Evolutionary conservation across 2,797 vertebrate species (phyloP), one percentile per base, ranked within the genome.

Genomic region (Pseudochirops corinnae): DNA sequence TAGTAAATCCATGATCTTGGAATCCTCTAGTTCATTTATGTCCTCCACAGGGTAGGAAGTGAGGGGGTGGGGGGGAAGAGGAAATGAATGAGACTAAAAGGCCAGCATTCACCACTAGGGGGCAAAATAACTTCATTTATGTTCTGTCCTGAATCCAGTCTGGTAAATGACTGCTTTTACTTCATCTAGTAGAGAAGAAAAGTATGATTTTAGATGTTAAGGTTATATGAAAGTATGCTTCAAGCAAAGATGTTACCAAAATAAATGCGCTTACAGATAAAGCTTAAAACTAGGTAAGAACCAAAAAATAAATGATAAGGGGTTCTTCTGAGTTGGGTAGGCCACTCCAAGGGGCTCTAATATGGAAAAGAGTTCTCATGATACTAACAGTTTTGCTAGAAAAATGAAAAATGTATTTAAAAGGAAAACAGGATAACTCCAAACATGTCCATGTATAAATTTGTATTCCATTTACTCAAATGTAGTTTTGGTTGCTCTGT

Each of bases 101-200:
- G 21, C 82, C 90, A 28, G 52, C 0, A 2, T 46, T 92, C 1
- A 18, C 98, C 98, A 96, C 98, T 91, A 98, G 97, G 92, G 98
- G 97, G 97, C 67, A 39, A 55, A 96, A 96, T 97, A 92, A 94
- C 92, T 94, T 91, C 95, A 67, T 74, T 56, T 97, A 0, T 94
- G 33, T 67, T 87, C 93, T 39, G 31, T 9, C 29, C 5, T 28
- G 91, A 62, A 39, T 28, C 56, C 90, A 21, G n/a, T 50, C 93
- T 33, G 92, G n/a, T 96, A 95, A 82, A 94, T 95, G 90, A 91
- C 39, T 46, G 7, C 18, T 57, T 21, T 87, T 11, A 28, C 90
- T 90, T 94, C 91, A 94, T 94, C 56, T 93, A 24, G 50, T 14
- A 21, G 1, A 39, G 55, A 53, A 90, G 7, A 60, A 91, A 50